Evolutionary conservation across 2,888 invertebrate genomes (phyloP).

Genomic region (Acrobasis consociella): DNA sequence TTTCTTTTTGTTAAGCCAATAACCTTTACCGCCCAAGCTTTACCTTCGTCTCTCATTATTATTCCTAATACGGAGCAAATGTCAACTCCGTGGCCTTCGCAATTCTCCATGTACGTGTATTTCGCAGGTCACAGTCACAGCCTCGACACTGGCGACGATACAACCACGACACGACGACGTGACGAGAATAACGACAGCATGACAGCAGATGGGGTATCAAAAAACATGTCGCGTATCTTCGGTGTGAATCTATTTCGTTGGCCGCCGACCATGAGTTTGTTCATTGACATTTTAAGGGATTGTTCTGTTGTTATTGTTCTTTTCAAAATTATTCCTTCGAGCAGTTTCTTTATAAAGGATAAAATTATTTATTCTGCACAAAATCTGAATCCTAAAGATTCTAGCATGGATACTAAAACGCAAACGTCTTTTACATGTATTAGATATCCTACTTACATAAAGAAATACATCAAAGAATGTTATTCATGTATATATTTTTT

Average conservation of each 20-base stretch:
- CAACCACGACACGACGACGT: conserved; percentile 26
- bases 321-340: background rate
- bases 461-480: background rate
- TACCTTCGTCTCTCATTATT: conserved; percentile 15
- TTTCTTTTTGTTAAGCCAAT: too few relatives aligned
- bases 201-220: conserved; percentile 2
- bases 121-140: conserved; percentile 35
- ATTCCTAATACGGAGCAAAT: conserved; percentile 23
- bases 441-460: background rate
- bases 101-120: conserved; percentile 41
- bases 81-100: conserved; percentile 33
- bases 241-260: conserved; percentile 19
- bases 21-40: background rate
- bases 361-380: background rate
- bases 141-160: conserved; percentile 41
- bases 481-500: background rate
- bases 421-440: background rate
- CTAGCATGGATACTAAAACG: too few relatives aligned
- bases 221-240: conserved; percentile 19
- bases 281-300: conserved; percentile 19
- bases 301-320: too few relatives aligned
- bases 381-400: too few relatives aligned
- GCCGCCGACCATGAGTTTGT: conserved; percentile 6
- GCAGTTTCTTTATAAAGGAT: background rate
- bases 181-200: conserved; percentile 23